Evolutionary conservation across 2,888 invertebrate species (phyloP).

Genomic region (Gari tellinella): DNA sequence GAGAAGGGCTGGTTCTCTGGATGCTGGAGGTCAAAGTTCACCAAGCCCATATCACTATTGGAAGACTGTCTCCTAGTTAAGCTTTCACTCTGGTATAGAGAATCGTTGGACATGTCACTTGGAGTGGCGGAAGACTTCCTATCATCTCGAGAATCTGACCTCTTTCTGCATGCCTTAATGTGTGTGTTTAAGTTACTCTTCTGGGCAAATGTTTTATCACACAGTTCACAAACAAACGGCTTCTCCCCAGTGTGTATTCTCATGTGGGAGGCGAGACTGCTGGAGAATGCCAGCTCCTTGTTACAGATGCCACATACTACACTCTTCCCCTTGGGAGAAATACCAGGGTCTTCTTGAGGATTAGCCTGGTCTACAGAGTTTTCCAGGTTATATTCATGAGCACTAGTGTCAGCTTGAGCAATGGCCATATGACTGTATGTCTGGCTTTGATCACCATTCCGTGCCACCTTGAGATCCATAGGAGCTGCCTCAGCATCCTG

Average conservation of each 20-base stretch:
- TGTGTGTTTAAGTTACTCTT: slow-evolving; percentile 52
- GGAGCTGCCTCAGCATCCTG: slow-evolving; percentile 23
- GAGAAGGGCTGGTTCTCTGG: too few species aligned
- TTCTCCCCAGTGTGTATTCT: slow-evolving; percentile 49
- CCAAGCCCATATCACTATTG: slow-evolving; percentile 28
- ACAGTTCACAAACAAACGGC: slow-evolving; percentile 42
- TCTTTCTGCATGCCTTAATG: slow-evolving; percentile 40
- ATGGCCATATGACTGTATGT: neutral
- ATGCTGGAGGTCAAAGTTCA: slow-evolving; percentile 28
- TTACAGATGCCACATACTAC: slow-evolving; percentile 43
- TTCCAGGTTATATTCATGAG: neutral
- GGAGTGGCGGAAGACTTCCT: slow-evolving; percentile 19
- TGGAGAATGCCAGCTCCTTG: slow-evolving; percentile 50
- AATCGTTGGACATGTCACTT: slow-evolving; percentile 22
- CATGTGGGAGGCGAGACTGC: slow-evolving; percentile 49
- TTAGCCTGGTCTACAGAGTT: neutral
- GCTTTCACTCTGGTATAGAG: slow-evolving; percentile 7
- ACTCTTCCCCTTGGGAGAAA: slow-evolving; percentile 38
- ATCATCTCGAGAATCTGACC: slow-evolving; percentile 30
- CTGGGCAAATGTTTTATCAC: slow-evolving; percentile 50
- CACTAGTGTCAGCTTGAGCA: neutral
- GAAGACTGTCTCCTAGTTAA: slow-evolving; percentile 15
- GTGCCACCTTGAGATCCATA: neutral
- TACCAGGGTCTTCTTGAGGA: slow-evolving; percentile 6
- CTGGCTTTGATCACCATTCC: slow-evolving; percentile 2